Percentiles rank a stretch among this genome's conserved stretches.
Conservation (phyloP, 2,888 invertebrate genomes). For the Fabriciana adippe region DNA sequence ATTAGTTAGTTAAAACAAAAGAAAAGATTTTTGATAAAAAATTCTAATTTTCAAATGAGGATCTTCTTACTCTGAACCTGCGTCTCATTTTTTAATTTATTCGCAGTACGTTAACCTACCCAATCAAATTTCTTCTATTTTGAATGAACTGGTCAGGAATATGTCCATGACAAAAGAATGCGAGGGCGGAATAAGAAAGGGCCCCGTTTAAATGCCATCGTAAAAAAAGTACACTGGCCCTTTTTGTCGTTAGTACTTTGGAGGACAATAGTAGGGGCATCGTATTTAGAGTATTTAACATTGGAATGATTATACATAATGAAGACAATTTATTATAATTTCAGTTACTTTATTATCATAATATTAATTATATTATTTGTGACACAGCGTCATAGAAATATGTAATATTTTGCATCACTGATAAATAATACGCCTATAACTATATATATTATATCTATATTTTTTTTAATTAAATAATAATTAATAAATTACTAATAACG, state of each 20-base stretch:
- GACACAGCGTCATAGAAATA: no score
- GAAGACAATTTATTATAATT: slow-evolving; percentile 1
- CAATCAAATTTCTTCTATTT: slow-evolving; percentile 26
- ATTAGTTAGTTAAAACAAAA: no score
- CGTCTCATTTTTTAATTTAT: slow-evolving; percentile 13
- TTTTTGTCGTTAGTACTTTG: slow-evolving; percentile 13
- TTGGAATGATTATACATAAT: slow-evolving; percentile 4
- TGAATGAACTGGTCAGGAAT: slow-evolving; percentile 34
- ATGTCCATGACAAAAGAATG: slow-evolving; percentile 44
- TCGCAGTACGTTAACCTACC: slow-evolving; percentile 33
- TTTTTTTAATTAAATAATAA: no score
- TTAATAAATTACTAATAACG: no score
- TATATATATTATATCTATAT: no score
- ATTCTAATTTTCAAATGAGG: no score
- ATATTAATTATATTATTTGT: no score
- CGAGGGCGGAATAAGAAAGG: slow-evolving; percentile 50
- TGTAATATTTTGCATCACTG: not conserved
- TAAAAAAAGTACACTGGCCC: slow-evolving; percentile 20
- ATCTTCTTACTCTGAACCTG: slow-evolving; percentile 10
- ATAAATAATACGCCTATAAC: no score
- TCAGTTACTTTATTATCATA: slow-evolving; percentile 1
- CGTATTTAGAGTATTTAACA: slow-evolving; percentile 17
- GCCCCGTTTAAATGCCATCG: slow-evolving; percentile 40
- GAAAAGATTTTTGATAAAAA: no score
- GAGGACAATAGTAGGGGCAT: slow-evolving; percentile 14